Conservation (phyloP, 1,140 invertebrate genomes). For the Temnothorax nylanderi region DNA sequence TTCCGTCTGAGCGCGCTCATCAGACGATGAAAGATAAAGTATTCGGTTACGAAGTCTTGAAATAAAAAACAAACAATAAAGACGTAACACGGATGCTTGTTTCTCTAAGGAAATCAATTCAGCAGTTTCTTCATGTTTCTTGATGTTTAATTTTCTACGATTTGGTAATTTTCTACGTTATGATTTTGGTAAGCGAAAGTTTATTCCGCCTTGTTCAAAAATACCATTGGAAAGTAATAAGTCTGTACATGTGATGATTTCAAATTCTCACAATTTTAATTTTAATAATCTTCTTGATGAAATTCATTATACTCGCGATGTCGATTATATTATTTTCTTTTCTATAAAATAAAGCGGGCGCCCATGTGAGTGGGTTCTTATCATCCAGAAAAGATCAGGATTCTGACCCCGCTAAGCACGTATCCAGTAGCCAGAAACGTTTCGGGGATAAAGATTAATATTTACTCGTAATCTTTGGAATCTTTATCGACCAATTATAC, state of each 20-base stretch:
- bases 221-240: background rate
- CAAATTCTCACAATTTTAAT: background rate
- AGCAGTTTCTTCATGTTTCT: slow-evolving; percentile 21
- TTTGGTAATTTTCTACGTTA: too few relatives aligned
- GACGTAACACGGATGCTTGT: background rate
- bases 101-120: slow-evolving; percentile 38
- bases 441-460: slow-evolving; percentile 65
- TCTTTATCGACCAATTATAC: slow-evolving; percentile 73
- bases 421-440: slow-evolving; percentile 62
- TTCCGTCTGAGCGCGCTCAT: slow-evolving; percentile 48
- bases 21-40: slow-evolving; percentile 55
- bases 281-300: background rate
- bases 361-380: background rate
- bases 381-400: slow-evolving; percentile 4
- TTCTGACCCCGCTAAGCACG: slow-evolving; percentile 10
- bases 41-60: slow-evolving; percentile 55
- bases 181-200: background rate
- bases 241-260: background rate
- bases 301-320: background rate
- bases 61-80: slow-evolving; percentile 35
- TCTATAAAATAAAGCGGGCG: background rate
- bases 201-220: background rate
- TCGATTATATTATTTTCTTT: background rate
- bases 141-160: slow-evolving; percentile 21
- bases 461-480: slow-evolving; percentile 62